Percentiles rank a stretch among this genome's conserved stretches.
phyloP scores from a whole-genome alignment of 2,888 invertebrate genomes.

The Agelastica alni region DNA sequence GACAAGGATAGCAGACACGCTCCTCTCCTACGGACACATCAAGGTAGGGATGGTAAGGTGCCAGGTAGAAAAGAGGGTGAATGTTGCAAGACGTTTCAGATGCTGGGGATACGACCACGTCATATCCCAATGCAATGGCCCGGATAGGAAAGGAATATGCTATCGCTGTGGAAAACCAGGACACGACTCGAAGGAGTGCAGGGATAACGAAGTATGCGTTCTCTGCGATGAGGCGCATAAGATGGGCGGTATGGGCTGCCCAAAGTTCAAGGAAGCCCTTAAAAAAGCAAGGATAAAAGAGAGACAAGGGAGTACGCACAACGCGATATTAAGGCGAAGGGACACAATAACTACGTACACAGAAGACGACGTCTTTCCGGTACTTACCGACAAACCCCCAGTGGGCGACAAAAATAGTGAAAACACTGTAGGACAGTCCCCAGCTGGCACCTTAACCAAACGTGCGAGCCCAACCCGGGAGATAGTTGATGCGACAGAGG shows the following conservation, averaged over 20 bases:
- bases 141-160: conserved; percentile 3
- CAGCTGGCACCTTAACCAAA: too few species aligned
- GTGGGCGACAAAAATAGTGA: too few species aligned
- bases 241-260: background rate
- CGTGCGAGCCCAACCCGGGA: too few species aligned
- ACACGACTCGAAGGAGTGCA: background rate
- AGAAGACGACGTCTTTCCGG: too few species aligned
- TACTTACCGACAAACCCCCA: too few species aligned
- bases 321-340: too few species aligned
- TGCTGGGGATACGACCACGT: conserved; percentile 18
- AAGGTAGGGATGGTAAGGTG: background rate
- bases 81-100: background rate
- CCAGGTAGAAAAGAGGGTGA: background rate
- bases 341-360: too few species aligned
- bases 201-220: background rate
- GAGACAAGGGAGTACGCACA: background rate
- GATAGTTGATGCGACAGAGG: too few species aligned
- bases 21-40: background rate
- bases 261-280: background rate
- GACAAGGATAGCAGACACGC: background rate
- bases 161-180: conserved; percentile 8
- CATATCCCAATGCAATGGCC: background rate
- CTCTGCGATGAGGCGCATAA: background rate
- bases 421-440: too few species aligned
- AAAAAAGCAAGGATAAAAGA: background rate